Conservation (phyloP, 2,888 invertebrate genomes). For the Gonocerus acuteangulatus region DNA sequence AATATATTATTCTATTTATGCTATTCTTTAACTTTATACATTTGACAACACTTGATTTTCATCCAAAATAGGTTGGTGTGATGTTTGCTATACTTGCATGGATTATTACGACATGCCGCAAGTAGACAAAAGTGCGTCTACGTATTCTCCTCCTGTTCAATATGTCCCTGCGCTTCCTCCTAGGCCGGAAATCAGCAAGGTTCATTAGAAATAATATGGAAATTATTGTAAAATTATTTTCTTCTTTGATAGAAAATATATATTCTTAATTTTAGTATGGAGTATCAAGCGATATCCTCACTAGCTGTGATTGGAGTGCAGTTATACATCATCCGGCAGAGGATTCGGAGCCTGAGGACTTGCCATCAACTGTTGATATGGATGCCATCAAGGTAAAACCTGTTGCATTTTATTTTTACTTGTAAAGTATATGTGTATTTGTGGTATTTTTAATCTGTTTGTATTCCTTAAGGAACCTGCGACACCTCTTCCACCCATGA, state of each 20-base stretch:
- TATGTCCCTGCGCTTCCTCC: conserved; percentile 32
- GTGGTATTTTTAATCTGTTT: conserved; percentile 5
- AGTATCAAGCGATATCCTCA: conserved; percentile 39
- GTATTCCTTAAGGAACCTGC: conserved; percentile 35
- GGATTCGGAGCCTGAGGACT: conserved; percentile 55
- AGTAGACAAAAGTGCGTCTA: conserved; percentile 39
- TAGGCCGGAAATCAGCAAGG: conserved; percentile 33
- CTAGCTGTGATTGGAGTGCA: conserved; percentile 42
- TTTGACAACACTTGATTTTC: background rate
- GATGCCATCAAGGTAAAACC: conserved; percentile 51
- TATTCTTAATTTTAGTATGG: conserved; percentile 31
- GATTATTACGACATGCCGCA: conserved; percentile 41
- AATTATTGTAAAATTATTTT: background rate
- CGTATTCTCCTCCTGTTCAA: conserved; percentile 36
- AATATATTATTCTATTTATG: background rate
- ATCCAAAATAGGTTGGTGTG: conserved; percentile 26
- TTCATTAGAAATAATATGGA: conserved; percentile 6
- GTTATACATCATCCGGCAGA: conserved; percentile 43
- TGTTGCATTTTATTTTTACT: background rate
- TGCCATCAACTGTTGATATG: conserved; percentile 60
- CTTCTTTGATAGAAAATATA: background rate
- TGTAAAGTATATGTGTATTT: background rate
- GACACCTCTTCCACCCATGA: conserved; percentile 37
- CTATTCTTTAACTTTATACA: background rate
- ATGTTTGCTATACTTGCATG: conserved; percentile 38